Evolutionary conservation across 2,113 vertebrate genomes (phyloP).

Genomic region (Lepus americanus): DNA sequence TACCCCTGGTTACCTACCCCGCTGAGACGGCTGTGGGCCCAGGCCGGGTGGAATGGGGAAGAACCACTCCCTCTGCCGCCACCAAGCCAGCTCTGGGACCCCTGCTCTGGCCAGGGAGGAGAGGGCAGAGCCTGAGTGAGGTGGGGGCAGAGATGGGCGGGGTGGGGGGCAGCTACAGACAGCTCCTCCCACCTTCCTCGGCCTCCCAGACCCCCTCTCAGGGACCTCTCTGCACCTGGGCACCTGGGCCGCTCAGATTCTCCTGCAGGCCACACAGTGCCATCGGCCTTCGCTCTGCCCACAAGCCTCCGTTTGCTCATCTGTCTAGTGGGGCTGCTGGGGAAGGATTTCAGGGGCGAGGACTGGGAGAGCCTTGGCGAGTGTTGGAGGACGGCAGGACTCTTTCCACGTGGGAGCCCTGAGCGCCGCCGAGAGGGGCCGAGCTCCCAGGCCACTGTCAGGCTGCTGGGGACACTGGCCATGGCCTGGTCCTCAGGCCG

Average conservation of each 20-base stretch:
- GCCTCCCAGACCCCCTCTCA: not conserved
- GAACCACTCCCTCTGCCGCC: rapidly evolving
- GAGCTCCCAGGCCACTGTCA: not conserved
- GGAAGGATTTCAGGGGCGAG: conserved; percentile 42
- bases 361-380: conserved; percentile 48
- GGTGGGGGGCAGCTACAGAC: too few relatives aligned
- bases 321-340: not conserved
- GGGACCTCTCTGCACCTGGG: not conserved
- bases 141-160: not conserved
- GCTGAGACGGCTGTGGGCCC: not conserved
- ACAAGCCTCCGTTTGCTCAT: not conserved
- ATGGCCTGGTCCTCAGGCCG: not conserved
- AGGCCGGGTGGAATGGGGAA: too few relatives aligned
- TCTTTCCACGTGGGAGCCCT: not conserved
- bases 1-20: rapidly evolving
- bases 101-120: not conserved
- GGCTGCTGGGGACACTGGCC: not conserved
- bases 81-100: not conserved
- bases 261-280: not conserved
- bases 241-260: not conserved
- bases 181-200: too few relatives aligned
- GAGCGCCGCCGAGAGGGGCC: rapidly evolving
- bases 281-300: not conserved
- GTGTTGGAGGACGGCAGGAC: not conserved
- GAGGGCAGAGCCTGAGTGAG: not conserved